Evolutionary conservation across 2,113 vertebrate genomes (phyloP), one percentile per base, ranked within the genome.

Genomic region (Cyanoderma ruficeps): DNA sequence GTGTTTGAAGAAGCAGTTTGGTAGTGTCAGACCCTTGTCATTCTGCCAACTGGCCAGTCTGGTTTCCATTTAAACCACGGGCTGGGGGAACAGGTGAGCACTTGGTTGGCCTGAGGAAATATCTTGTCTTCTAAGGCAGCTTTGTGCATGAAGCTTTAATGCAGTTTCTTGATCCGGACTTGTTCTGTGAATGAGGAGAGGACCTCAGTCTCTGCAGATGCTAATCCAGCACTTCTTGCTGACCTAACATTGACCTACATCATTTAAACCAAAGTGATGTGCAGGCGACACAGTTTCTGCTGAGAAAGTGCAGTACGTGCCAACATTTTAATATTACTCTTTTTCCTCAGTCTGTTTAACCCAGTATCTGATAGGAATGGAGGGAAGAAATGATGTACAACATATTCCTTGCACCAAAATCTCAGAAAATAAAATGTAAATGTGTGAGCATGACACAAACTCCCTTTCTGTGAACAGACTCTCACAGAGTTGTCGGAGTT

Each of bases 151-250:
- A 68, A 86, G 50, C 39, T 77, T 80, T 49, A 60, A 71, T 67
- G 88, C 30, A 13, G 10, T 83, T 79, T 52, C 47, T 88, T 60
- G 47, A 52, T 65, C n/a, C 71, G 64, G 77, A 68, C 21, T 93
- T 89, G 64, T 78, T 80, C 86, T 69, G 50, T 82, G 80, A 82
- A 76, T 57, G 60, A 87, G 67, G 74, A 78, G 83, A 90, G 72
- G 53, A 80, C 49, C 68, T 80, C 63, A 31, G 14, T 50, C 33
- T 78, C 60, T 52, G 42, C 41, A 87, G 85, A 86, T 81, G 76
- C 79, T 86, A 90, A 93, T 27, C 60, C 12, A 4, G 88, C 93
- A 89, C 85, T 95, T 96, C 83, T 92, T 53, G 56, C 86, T 92
- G 87, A 64, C 83, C 90, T 42, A 39, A 63, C 84, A 74, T 11